Percentiles rank a stretch among this genome's conserved stretches.
phyloP scores from a whole-genome alignment of 2,113 vertebrate genomes.

The Erythrocebus patas region DNA sequence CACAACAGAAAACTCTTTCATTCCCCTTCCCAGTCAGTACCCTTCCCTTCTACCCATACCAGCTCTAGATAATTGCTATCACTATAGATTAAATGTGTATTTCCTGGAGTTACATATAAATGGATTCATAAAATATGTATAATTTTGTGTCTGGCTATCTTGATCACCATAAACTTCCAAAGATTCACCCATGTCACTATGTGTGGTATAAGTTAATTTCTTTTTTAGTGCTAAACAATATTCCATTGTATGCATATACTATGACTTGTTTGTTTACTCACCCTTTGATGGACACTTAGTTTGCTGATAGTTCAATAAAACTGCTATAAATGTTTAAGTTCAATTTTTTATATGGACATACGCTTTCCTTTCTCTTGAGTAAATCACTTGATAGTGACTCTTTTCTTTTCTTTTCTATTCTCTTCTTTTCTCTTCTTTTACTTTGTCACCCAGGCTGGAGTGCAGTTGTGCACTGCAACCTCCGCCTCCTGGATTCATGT shows the following conservation, averaged over 20 bases:
- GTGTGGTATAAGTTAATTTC: background rate
- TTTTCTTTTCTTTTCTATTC: no score
- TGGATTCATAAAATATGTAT: background rate
- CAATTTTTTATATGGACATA: background rate
- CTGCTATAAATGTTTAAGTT: background rate
- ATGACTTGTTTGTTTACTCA: background rate
- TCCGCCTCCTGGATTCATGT: no score
- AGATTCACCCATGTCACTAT: background rate
- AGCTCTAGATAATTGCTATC: background rate
- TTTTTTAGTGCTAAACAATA: background rate
- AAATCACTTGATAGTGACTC: background rate
- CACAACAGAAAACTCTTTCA: background rate
- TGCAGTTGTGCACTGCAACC: no score
- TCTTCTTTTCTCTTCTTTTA: no score
- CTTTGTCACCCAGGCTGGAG: no score
- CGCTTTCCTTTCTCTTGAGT: background rate
- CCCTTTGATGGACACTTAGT: background rate
- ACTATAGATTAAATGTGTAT: background rate
- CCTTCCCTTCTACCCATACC: background rate
- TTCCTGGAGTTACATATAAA: background rate
- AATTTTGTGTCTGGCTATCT: background rate
- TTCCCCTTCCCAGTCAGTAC: background rate
- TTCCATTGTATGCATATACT: background rate
- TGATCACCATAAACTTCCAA: background rate
- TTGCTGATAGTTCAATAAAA: background rate